These are phyloP conservation scores for Siniperca knerii DNA, from an alignment of 2,113 vertebrate species.

Conservation along the genomic window DNA sequence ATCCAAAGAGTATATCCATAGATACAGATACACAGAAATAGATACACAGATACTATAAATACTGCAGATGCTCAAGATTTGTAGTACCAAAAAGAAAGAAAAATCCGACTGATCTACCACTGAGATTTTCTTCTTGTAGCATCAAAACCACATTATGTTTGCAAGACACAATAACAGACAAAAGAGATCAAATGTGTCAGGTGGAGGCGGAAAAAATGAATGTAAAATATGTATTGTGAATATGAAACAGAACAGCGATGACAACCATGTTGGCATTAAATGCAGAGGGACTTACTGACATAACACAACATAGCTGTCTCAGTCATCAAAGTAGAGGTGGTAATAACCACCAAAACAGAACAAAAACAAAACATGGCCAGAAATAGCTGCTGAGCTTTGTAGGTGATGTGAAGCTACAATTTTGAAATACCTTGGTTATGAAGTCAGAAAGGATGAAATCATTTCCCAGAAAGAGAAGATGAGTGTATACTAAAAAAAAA, in stretches of 20 bases:
- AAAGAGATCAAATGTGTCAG: conserved; percentile 9
- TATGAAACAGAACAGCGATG: conserved; percentile 15
- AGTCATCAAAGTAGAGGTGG: conserved; percentile 28
- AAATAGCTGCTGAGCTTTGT: conserved; percentile 58
- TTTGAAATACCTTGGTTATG: conserved; percentile 49
- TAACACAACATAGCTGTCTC: conserved; percentile 7
- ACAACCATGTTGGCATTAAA: conserved; percentile 15
- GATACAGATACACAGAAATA: not conserved
- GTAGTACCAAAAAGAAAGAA: not conserved
- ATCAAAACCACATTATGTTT: conserved; percentile 10
- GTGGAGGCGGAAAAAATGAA: not conserved
- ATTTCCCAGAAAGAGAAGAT: conserved; percentile 27
- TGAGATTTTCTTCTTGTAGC: not conserved
- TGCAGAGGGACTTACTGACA: conserved; percentile 13
- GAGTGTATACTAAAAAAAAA: conserved; percentile 2
- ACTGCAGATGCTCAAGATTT: not conserved
- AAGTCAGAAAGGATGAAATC: conserved; percentile 53
- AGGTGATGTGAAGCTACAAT: conserved; percentile 31
- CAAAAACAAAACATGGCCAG: conserved; percentile 53
- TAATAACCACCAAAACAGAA: conserved; percentile 50
- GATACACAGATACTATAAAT: not conserved
- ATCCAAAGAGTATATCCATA: not conserved
- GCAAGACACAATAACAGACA: conserved; percentile 28
- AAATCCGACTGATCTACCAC: not conserved
- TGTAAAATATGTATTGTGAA: conserved; percentile 13